Conservation (phyloP, 2,888 invertebrate species). For the Bugulina stolonifera region DNA sequence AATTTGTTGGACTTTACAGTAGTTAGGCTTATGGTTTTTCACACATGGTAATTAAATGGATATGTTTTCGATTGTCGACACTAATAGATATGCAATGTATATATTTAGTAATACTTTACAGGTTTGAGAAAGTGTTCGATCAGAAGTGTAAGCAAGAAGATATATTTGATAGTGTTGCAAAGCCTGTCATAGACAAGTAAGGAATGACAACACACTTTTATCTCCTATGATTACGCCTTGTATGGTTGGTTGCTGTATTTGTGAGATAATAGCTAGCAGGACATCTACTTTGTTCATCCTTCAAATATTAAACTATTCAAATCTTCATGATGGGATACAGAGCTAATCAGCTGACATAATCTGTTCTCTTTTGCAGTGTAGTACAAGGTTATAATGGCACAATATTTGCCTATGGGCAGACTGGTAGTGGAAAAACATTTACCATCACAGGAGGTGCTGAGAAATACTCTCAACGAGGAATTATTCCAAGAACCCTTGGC, state of each 20-base stretch:
- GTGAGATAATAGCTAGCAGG: not conserved
- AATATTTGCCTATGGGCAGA: constrained; percentile 55
- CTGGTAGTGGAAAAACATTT: constrained; percentile 55
- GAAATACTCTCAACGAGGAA: constrained; percentile 49
- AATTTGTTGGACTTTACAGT: too few relatives aligned
- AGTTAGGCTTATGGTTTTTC: too few relatives aligned
- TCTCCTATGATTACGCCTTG: not conserved
- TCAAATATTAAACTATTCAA: too few relatives aligned
- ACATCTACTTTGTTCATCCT: constrained; percentile 5
- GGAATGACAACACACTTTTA: constrained; percentile 29
- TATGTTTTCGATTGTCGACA: too few relatives aligned
- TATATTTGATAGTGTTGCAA: constrained; percentile 51
- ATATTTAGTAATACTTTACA: too few relatives aligned
- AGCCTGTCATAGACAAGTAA: constrained; percentile 53
- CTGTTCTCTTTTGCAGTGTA: constrained; percentile 51
- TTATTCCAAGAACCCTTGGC: constrained; percentile 51
- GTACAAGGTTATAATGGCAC: constrained; percentile 54
- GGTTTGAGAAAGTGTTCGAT: constrained; percentile 51
- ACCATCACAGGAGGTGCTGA: constrained; percentile 54
- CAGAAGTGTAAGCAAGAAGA: constrained; percentile 49
- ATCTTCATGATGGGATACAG: not conserved
- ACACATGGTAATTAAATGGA: too few relatives aligned
- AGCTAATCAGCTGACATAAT: not conserved
- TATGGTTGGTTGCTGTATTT: too few relatives aligned
- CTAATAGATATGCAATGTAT: too few relatives aligned